A percentile compares a stretch with the other conserved stretches of the same genome.
Evolutionary conservation across 2,113 vertebrate species (phyloP).

Genomic region (Phalacrocorax aristotelis): DNA sequence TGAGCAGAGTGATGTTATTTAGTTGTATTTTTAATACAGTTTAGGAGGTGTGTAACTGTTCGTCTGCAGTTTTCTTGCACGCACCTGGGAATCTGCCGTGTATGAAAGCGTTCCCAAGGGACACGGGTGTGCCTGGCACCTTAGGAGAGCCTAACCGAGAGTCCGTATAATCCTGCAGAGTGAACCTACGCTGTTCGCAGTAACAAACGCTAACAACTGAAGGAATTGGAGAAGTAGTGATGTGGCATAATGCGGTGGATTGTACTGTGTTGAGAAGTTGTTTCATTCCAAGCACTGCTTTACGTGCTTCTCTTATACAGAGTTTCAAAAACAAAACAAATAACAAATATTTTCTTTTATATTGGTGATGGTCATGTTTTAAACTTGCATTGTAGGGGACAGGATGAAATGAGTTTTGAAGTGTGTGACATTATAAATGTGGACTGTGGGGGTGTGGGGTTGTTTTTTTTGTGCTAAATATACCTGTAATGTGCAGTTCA

Average conservation of each 20-base stretch:
- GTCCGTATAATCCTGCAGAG: not conserved
- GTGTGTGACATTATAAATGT: not conserved
- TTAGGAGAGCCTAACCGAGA: not conserved
- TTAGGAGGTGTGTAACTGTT: not conserved
- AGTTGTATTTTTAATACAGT: not conserved
- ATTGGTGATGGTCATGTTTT: not conserved
- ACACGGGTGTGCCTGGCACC: fast-evolving
- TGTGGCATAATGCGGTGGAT: not conserved
- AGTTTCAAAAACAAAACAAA: no score
- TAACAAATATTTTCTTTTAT: not conserved
- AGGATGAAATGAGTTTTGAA: not conserved
- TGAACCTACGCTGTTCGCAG: fast-evolving
- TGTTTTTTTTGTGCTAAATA: not conserved
- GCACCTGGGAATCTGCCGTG: not conserved
- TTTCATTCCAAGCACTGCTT: not conserved
- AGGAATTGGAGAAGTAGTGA: not conserved
- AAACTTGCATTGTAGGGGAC: not conserved
- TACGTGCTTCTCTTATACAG: no score
- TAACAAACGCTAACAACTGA: not conserved
- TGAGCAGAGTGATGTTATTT: not conserved
- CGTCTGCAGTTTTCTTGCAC: not conserved
- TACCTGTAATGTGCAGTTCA: not conserved
- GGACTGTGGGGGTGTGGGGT: not conserved
- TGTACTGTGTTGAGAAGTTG: not conserved
- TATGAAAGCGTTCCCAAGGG: not conserved